Percentiles rank a stretch among this genome's conserved stretches.
phyloP scores from a whole-genome alignment of 2,113 vertebrate species.

The Turnix velox region DNA sequence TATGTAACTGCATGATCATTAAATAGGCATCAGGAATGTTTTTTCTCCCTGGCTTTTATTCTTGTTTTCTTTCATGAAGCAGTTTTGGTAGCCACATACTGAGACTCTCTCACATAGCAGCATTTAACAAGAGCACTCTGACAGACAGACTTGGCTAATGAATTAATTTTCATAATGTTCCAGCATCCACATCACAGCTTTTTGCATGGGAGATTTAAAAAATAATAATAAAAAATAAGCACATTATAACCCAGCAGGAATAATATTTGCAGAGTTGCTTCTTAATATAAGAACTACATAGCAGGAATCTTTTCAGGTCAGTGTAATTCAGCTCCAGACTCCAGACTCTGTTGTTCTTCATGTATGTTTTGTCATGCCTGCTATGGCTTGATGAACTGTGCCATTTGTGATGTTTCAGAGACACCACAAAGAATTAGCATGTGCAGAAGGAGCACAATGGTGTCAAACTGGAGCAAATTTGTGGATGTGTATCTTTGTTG shows the following conservation, averaged over 20 bases:
- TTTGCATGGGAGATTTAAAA: slow-evolving; percentile 35
- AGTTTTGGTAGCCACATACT: slow-evolving; percentile 63
- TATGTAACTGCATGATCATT: not conserved
- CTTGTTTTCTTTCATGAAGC: slow-evolving; percentile 23
- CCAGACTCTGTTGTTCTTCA: slow-evolving; percentile 4
- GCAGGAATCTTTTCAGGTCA: slow-evolving; percentile 67
- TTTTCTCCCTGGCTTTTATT: not conserved
- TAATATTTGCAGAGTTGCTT: slow-evolving; percentile 59
- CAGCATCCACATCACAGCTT: slow-evolving; percentile 59
- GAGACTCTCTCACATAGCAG: slow-evolving; percentile 64
- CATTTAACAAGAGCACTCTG: slow-evolving; percentile 68
- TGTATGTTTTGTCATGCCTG: slow-evolving; percentile 13
- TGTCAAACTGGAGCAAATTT: not conserved
- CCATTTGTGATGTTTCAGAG: slow-evolving; percentile 38
- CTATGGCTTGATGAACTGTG: slow-evolving; percentile 35
- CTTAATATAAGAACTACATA: slow-evolving; percentile 69
- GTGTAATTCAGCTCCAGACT: slow-evolving; percentile 58
- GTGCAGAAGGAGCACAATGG: not conserved
- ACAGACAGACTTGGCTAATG: slow-evolving; percentile 64
- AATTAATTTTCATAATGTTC: slow-evolving; percentile 77
- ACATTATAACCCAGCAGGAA: slow-evolving; percentile 73
- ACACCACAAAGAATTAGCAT: not conserved
- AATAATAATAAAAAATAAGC: slow-evolving; percentile 57
- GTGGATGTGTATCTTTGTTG: not conserved
- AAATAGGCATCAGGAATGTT: slow-evolving; percentile 37